Conservation (phyloP, 2,888 invertebrate species). For the Matsumyia berberina region DNA sequence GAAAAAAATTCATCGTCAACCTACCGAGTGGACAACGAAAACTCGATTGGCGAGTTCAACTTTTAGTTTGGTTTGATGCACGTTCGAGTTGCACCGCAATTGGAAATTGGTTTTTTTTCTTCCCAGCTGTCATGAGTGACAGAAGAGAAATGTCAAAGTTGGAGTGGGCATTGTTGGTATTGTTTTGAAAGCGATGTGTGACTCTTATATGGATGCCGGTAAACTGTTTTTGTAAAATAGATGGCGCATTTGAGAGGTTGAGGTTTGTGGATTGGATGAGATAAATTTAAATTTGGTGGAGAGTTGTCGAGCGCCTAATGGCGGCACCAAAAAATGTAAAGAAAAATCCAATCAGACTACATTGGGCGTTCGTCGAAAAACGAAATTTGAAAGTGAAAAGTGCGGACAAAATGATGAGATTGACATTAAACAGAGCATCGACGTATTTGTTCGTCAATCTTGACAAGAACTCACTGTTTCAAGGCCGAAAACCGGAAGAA, state of each 20-base stretch:
- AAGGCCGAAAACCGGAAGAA: too few relatives aligned
- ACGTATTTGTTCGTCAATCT: too few relatives aligned
- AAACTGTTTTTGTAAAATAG: too few relatives aligned
- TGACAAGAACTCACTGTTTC: too few relatives aligned
- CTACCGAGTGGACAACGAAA: slow-evolving; percentile 58
- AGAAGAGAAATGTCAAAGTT: slow-evolving; percentile 20
- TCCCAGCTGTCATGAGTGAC: slow-evolving; percentile 25
- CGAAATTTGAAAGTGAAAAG: too few relatives aligned
- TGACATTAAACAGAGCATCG: too few relatives aligned
- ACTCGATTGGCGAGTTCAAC: slow-evolving; percentile 54
- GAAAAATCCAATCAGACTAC: too few relatives aligned
- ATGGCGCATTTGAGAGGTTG: not conserved
- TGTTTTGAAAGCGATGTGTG: slow-evolving; percentile 7
- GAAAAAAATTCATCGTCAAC: slow-evolving; percentile 54
- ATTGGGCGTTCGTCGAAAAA: too few relatives aligned
- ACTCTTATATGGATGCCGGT: not conserved
- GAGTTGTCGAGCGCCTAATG: too few relatives aligned
- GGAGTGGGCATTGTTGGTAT: slow-evolving; percentile 33
- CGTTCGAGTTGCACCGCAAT: slow-evolving; percentile 50
- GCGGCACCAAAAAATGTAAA: too few relatives aligned
- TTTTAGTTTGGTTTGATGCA: slow-evolving; percentile 34
- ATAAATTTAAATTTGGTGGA: too few relatives aligned
- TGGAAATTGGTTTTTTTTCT: slow-evolving; percentile 17
- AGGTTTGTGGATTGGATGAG: not conserved
- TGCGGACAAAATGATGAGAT: too few relatives aligned